phyloP scores from a whole-genome alignment of 2,888 invertebrate species.

The Keiferia lycopersicella region DNA sequence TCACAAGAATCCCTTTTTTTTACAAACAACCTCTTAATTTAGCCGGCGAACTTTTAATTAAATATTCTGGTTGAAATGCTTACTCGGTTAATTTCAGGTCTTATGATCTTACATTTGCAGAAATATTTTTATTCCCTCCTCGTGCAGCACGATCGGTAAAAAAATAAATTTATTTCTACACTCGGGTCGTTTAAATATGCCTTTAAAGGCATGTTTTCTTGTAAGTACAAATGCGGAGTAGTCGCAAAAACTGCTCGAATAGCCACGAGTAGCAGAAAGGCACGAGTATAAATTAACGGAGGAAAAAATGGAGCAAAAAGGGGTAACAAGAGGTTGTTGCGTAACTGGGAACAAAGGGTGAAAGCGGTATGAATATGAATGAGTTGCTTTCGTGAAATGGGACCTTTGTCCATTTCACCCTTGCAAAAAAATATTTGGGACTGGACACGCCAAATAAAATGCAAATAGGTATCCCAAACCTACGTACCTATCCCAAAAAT shows the following conservation, averaged over 20 bases:
- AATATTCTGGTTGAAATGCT: neutral
- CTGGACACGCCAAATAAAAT: neutral
- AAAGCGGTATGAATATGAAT: constrained; percentile 76
- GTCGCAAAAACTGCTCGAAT: constrained; percentile 33
- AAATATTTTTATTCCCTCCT: constrained; percentile 10
- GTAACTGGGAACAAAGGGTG: constrained; percentile 70
- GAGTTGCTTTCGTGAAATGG: constrained; percentile 67
- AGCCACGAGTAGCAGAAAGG: constrained; percentile 38
- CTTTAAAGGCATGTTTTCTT: constrained; percentile 24
- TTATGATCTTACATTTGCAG: constrained; percentile 14
- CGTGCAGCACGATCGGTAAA: neutral
- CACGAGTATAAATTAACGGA: constrained; percentile 62
- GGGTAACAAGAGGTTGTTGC: constrained; percentile 54
- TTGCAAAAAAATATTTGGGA: constrained; percentile 2
- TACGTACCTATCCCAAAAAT: constrained; percentile 5
- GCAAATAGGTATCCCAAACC: neutral
- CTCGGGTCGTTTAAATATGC: neutral
- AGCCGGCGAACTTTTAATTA: constrained; percentile 11
- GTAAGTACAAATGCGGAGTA: neutral
- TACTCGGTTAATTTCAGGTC: constrained; percentile 11
- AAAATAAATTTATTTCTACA: constrained; percentile 22
- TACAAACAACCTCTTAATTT: constrained; percentile 18
- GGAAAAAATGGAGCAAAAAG: constrained; percentile 39
- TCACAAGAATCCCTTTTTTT: constrained; percentile 13
- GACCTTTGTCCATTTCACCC: constrained; percentile 33